Evolutionary conservation across 1,140 invertebrate genomes (phyloP).

Genomic region (Drosophila santomea): DNA sequence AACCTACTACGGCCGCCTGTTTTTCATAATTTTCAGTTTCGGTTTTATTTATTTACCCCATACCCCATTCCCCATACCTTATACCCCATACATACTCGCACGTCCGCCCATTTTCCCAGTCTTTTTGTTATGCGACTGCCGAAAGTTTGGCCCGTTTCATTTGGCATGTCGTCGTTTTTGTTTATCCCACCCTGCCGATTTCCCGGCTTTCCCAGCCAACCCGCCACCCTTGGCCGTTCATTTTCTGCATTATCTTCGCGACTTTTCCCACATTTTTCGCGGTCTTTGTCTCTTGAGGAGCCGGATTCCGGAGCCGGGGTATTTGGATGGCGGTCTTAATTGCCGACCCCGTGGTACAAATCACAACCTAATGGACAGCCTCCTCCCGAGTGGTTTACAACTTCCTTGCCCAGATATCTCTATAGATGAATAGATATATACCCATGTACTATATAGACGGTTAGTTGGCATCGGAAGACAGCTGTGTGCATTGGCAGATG

Average conservation of each 20-base stretch:
- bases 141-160: slow-evolving; percentile 46
- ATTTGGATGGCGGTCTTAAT: slow-evolving; percentile 17
- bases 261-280: slow-evolving; percentile 37
- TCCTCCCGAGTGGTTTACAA: slow-evolving; percentile 58
- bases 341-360: slow-evolving; percentile 55
- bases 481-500: slow-evolving; percentile 76
- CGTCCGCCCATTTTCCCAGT: slow-evolving; percentile 22
- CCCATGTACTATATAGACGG: slow-evolving; percentile 1
- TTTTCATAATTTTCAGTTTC: slow-evolving; percentile 80
- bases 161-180: slow-evolving; percentile 76
- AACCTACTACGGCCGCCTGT: slow-evolving; percentile 63
- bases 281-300: slow-evolving; percentile 44
- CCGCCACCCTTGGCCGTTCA: slow-evolving; percentile 26
- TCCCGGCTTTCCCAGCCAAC: slow-evolving; percentile 10
- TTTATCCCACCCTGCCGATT: slow-evolving; percentile 46
- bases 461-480: slow-evolving; percentile 71
- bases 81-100: slow-evolving; percentile 50
- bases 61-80: background rate
- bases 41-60: slow-evolving; percentile 75
- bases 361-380: slow-evolving; percentile 68
- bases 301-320: slow-evolving; percentile 26
- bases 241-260: slow-evolving; percentile 19
- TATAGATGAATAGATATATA: slow-evolving; percentile 5
- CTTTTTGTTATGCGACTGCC: slow-evolving; percentile 41
- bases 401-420: slow-evolving; percentile 61